These are phyloP conservation scores for Elephantulus edwardii DNA, from an alignment of 2,113 vertebrate genomes.

Conservation along the genomic window DNA sequence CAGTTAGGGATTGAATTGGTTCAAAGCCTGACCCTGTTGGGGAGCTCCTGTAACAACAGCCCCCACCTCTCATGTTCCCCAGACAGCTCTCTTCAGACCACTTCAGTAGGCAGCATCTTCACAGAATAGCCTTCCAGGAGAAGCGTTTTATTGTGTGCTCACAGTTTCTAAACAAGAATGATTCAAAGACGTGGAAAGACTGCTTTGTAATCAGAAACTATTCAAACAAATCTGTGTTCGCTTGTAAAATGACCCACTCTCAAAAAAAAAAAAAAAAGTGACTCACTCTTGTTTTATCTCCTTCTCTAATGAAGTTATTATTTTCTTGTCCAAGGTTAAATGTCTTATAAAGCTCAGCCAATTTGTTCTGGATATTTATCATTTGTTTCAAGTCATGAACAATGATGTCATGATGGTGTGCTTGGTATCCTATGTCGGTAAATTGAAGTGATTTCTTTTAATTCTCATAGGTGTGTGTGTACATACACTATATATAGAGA, in stretches of 20 bases:
- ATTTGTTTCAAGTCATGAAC: neutral
- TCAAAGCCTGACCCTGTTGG: neutral
- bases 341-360: slow-evolving; percentile 28
- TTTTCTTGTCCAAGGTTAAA: slow-evolving; percentile 47
- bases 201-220: slow-evolving; percentile 63
- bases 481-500: too few species aligned
- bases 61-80: neutral
- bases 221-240: slow-evolving; percentile 65
- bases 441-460: slow-evolving; percentile 33
- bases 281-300: slow-evolving; percentile 28
- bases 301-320: slow-evolving; percentile 52
- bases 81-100: neutral
- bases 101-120: neutral
- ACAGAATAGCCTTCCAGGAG: neutral
- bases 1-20: too few species aligned
- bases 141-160: slow-evolving; percentile 18
- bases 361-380: neutral
- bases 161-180: slow-evolving; percentile 44
- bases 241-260: slow-evolving; percentile 37
- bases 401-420: neutral
- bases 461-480: too few species aligned
- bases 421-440: neutral
- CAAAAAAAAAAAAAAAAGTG: too few species aligned
- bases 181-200: slow-evolving; percentile 25
- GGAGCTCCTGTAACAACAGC: neutral